Base-by-base conservation (phyloP, 2,113 vertebrate genomes). In the Sterna hirundo region DNA sequence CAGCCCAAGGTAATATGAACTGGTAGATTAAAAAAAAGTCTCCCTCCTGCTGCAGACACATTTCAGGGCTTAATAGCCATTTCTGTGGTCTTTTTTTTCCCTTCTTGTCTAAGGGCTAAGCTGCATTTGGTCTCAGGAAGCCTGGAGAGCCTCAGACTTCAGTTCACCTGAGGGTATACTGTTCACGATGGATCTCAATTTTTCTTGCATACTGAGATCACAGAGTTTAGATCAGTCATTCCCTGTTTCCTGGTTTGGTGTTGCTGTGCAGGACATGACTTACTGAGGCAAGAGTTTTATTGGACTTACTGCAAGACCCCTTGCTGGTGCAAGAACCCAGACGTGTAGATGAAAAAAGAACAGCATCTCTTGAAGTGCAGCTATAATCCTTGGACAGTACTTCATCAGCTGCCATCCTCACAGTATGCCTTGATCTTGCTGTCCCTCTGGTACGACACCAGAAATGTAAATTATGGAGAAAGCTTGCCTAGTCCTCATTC, bases 1-100 rank as follows among this genome's bases (percentile, higher is more conserved):
- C 68, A 93, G 46, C 46, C 52, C 49, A 91, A 74, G n/a, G 89
- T 95, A 95, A 93, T 70, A 94, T 66, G 89, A 97, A 94, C 62
- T 60, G 62, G 11, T 55, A 58, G 71, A 77, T 79, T 20, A 13
- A 76, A 90, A 68, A 93, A 78, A 83, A 47, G 32, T 65, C 10
- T 91, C n/a, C 19, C 62, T 72, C n/a, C 62, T 80, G 32, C 74
- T 93, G 66, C 82, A 95, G 62, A 80, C 76, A 40, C 1, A 1
- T 79, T 85, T 94, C 82, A 49, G n/a, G 62, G 42, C 44, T 91
- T 91, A 91, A 51, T 9, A 85, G 26, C 3, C 38, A 51, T 79
- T 86, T 62, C 23, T 34, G 46, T 72, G 90, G 34, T 62, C 40
- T 49, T 75, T 68, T 34, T 23, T 80, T 7, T 3, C 15, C n/a